Evolutionary conservation across 2,888 invertebrate genomes (phyloP).

Genomic region (Antitype chi): DNA sequence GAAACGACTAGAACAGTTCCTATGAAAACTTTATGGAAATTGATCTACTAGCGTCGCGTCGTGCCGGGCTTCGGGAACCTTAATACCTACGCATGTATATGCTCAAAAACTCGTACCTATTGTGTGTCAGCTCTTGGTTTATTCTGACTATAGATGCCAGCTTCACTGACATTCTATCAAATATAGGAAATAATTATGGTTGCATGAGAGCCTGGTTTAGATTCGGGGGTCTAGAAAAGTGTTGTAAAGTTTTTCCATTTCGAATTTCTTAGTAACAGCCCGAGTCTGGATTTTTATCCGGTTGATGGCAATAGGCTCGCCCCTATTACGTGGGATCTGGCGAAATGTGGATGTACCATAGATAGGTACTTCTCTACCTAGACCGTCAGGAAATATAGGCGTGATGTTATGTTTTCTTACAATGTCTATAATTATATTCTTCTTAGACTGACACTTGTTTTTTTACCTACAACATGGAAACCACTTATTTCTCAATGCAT

Average conservation of each 20-base stretch:
- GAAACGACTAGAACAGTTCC: no score
- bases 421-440: not conserved
- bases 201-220: not conserved
- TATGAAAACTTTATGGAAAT: no score
- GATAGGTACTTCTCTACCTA: not conserved
- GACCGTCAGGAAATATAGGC: not conserved
- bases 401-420: not conserved
- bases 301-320: no score
- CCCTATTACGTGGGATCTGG: no score
- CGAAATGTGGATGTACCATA: no score
- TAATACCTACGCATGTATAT: not conserved
- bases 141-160: not conserved
- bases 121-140: not conserved
- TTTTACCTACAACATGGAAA: not conserved
- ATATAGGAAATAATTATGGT: not conserved
- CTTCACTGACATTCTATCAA: not conserved
- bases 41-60: no score
- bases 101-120: not conserved
- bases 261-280: not conserved
- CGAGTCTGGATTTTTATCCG: no score
- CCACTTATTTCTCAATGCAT: constrained; percentile 3
- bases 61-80: no score
- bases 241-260: not conserved
- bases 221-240: not conserved
- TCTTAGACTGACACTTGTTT: not conserved